Percentiles rank a stretch among this genome's conserved stretches.
Evolutionary conservation across 2,113 vertebrate species (phyloP).

Genomic region (Nibea albiflora): DNA sequence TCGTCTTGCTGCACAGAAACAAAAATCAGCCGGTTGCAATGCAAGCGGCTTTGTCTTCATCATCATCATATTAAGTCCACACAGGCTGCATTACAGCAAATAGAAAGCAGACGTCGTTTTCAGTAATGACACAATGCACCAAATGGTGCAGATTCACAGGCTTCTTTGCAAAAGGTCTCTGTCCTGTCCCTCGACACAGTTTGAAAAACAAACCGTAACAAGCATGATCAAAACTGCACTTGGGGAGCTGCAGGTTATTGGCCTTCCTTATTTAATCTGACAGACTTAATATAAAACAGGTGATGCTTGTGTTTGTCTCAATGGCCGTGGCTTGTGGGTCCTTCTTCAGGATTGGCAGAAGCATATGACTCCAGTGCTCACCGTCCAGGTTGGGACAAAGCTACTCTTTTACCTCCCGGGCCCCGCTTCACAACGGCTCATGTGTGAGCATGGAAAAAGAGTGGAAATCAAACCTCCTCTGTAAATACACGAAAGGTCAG

Average conservation of each 20-base stretch:
- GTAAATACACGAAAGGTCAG: constrained; percentile 83
- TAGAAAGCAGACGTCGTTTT: neutral
- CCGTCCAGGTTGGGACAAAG: constrained; percentile 79
- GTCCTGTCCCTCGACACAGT: constrained; percentile 12
- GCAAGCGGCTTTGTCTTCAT: constrained; percentile 5
- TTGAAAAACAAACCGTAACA: constrained; percentile 29
- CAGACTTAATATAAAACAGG: constrained; percentile 80
- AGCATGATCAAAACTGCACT: constrained; percentile 38
- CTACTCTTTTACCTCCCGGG: constrained; percentile 78
- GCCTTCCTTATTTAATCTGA: constrained; percentile 77
- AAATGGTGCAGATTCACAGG: neutral
- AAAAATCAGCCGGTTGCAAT: neutral
- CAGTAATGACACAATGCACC: neutral
- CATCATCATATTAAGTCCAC: constrained; percentile 7
- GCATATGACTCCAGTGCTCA: constrained; percentile 62
- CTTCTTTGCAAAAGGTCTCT: neutral
- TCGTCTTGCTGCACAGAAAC: neutral
- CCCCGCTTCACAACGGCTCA: constrained; percentile 71
- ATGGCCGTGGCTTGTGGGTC: constrained; percentile 62
- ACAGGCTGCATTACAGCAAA: neutral
- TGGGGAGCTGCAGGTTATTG: constrained; percentile 66
- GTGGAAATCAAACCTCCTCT: constrained; percentile 80
- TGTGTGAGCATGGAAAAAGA: constrained; percentile 80
- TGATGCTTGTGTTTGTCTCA: constrained; percentile 72
- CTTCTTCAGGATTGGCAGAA: constrained; percentile 76